Conservation (phyloP, 2,113 vertebrate genomes). For the Caranx melampygus region DNA sequence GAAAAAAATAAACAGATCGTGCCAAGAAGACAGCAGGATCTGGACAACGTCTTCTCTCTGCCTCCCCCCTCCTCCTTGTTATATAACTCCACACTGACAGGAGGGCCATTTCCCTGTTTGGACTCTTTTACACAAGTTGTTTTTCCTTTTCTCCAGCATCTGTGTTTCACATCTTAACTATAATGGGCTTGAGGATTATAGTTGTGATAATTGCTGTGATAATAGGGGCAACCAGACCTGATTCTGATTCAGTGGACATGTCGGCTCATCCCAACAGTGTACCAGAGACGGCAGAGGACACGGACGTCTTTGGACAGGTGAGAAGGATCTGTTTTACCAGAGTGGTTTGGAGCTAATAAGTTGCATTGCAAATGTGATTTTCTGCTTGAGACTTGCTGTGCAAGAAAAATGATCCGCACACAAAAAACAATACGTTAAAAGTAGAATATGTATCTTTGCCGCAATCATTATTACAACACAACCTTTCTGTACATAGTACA, state of each 20-base stretch:
- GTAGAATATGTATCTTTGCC: conserved; percentile 38
- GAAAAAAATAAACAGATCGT: conserved; percentile 18
- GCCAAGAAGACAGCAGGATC: conserved; percentile 50
- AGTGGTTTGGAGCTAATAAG: background rate
- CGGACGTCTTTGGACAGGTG: conserved; percentile 47
- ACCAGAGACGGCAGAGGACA: conserved; percentile 5
- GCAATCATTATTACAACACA: conserved; percentile 24
- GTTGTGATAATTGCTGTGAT: conserved; percentile 45
- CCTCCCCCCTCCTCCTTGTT: conserved; percentile 40
- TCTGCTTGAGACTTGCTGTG: background rate
- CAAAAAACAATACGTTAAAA: conserved; percentile 15
- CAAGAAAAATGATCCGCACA: background rate
- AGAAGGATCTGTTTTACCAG: conserved; percentile 23
- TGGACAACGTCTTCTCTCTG: conserved; percentile 62
- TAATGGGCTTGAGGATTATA: conserved; percentile 56
- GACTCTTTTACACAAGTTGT: conserved; percentile 15
- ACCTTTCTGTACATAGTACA: conserved; percentile 74
- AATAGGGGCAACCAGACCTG: conserved; percentile 21
- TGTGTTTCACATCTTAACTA: background rate
- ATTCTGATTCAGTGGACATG: background rate
- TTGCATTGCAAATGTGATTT: background rate
- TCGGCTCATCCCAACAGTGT: conserved; percentile 39
- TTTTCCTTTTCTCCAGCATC: conserved; percentile 11
- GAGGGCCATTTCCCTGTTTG: conserved; percentile 47
- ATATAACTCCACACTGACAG: conserved; percentile 43